Conservation (phyloP, 1,140 invertebrate species). For the Stegodyphus mimosarum region DNA sequence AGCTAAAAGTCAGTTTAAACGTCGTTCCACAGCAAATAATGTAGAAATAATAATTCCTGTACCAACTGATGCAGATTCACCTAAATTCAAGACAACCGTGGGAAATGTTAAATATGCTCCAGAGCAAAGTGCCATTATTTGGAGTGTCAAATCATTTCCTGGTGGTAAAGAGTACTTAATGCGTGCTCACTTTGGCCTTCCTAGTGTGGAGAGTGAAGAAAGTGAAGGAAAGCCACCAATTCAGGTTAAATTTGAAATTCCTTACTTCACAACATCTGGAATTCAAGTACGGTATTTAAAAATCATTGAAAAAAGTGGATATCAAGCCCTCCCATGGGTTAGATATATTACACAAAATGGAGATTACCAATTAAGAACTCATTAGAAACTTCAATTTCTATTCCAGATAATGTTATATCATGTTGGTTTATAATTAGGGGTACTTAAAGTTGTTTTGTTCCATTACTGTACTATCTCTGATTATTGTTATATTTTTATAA, state of each 20-base stretch:
- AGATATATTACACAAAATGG: slow-evolving; percentile 99
- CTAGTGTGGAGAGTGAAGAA: slow-evolving; percentile 95
- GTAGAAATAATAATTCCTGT: slow-evolving; percentile 99
- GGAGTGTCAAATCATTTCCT: slow-evolving; percentile 99
- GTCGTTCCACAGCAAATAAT: slow-evolving; percentile 97
- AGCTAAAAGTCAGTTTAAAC: slow-evolving; percentile 98
- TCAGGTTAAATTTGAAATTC: slow-evolving; percentile 99
- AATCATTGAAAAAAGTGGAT: slow-evolving; percentile 99
- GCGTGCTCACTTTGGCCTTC: slow-evolving; percentile 98
- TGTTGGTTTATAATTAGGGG: background rate
- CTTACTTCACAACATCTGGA: slow-evolving; percentile 99
- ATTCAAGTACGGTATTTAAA: slow-evolving; percentile 98
- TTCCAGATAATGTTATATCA: background rate
- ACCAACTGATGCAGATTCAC: slow-evolving; percentile 96
- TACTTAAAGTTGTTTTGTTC: too few relatives aligned
- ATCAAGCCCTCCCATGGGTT: slow-evolving; percentile 99
- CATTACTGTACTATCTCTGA: too few relatives aligned
- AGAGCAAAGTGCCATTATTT: slow-evolving; percentile 97
- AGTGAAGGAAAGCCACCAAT: slow-evolving; percentile 97
- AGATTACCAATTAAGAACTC: slow-evolving; percentile 97
- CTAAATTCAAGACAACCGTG: slow-evolving; percentile 98
- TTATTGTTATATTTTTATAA: too few relatives aligned
- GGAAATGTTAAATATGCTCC: slow-evolving; percentile 98
- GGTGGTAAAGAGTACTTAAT: slow-evolving; percentile 99
- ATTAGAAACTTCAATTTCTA: slow-evolving; percentile 71